Evolutionary conservation across 1,140 invertebrate species (phyloP).

Genomic region (Drosophila repleta): DNA sequence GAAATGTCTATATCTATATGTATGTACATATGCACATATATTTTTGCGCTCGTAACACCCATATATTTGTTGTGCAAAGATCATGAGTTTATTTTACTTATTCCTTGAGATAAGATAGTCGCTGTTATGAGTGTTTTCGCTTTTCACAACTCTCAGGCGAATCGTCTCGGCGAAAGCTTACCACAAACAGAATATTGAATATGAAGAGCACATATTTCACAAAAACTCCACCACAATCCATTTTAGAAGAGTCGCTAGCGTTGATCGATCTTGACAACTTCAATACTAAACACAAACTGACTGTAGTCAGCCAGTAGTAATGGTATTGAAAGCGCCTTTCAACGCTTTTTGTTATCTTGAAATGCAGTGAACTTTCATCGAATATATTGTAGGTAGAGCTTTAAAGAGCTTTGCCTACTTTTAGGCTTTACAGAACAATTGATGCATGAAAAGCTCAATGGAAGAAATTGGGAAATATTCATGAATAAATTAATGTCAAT

Average conservation of each 20-base stretch:
- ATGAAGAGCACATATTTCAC: constrained; percentile 93
- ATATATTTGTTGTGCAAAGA: constrained; percentile 16
- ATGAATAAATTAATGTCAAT: too few species aligned
- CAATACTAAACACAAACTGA: constrained; percentile 10
- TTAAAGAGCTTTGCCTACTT: constrained; percentile 22
- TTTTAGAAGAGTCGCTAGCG: constrained; percentile 18
- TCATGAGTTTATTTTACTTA: constrained; percentile 15
- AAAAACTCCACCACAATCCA: constrained; percentile 89
- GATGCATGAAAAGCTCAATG: too few species aligned
- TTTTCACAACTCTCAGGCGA: background rate
- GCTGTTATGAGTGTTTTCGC: background rate
- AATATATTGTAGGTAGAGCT: background rate
- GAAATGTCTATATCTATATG: too few species aligned
- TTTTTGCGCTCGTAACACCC: constrained; percentile 14
- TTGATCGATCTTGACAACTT: constrained; percentile 1
- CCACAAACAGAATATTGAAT: constrained; percentile 93
- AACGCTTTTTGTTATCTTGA: constrained; percentile 18
- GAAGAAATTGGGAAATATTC: too few species aligned
- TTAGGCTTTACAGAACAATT: constrained; percentile 7
- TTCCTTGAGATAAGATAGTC: constrained; percentile 50
- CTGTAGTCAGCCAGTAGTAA: background rate
- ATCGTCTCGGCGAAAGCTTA: constrained; percentile 84
- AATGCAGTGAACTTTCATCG: constrained; percentile 3
- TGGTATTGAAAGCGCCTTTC: too few species aligned
- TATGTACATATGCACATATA: constrained; percentile 29